Conservation (phyloP, 2,888 invertebrate genomes). For the Heliconius charithonia region DNA sequence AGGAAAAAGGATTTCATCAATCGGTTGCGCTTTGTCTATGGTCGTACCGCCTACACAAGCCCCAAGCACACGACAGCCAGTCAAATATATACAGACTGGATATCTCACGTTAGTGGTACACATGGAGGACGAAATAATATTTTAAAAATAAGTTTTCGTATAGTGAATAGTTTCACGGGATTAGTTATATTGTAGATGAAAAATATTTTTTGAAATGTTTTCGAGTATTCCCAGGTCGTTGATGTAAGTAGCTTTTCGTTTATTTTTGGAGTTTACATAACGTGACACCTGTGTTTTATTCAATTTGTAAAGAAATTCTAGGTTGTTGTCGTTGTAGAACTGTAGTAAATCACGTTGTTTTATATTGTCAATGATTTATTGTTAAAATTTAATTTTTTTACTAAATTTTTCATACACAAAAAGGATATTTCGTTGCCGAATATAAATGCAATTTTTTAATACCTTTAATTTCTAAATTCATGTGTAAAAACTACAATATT, state of each 20-base stretch:
- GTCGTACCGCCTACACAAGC: slow-evolving; percentile 16
- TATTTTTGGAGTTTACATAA: slow-evolving; percentile 82
- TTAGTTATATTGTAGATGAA: slow-evolving; percentile 64
- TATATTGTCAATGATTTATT: neutral
- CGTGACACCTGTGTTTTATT: slow-evolving; percentile 77
- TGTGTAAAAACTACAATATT: neutral
- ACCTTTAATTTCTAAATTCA: neutral
- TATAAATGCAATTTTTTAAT: neutral
- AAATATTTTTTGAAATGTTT: slow-evolving; percentile 76
- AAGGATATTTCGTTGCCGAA: neutral
- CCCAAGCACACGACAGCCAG: slow-evolving; percentile 31
- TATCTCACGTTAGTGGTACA: slow-evolving; percentile 46
- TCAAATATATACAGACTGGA: slow-evolving; percentile 41
- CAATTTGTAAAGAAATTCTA: slow-evolving; percentile 62
- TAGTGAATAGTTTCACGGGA: slow-evolving; percentile 53
- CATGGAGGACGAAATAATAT: slow-evolving; percentile 69
- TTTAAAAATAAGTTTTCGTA: slow-evolving; percentile 56
- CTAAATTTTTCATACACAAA: slow-evolving; percentile 8
- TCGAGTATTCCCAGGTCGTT: slow-evolving; percentile 76
- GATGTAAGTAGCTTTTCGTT: slow-evolving; percentile 75
- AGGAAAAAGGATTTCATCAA: slow-evolving; percentile 18
- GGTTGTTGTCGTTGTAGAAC: slow-evolving; percentile 35
- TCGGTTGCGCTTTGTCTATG: slow-evolving; percentile 19
- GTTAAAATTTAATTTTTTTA: neutral
- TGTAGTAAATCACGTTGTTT: slow-evolving; percentile 16